Evolutionary conservation across 2,113 vertebrate genomes (phyloP).

Genomic region (Diadophis punctatus): DNA sequence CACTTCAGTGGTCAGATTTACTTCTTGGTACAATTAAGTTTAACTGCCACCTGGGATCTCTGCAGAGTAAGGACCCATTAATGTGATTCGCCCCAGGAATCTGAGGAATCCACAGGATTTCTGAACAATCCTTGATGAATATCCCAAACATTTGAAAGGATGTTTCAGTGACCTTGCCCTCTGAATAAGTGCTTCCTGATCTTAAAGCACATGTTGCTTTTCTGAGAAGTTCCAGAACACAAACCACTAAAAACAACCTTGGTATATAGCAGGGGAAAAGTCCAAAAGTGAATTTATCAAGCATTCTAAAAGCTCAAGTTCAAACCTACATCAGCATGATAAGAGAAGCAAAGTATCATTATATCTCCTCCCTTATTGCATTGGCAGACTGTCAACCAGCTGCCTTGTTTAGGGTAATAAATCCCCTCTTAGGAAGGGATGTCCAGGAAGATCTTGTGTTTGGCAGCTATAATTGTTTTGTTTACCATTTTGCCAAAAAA

Average conservation of each 20-base stretch:
- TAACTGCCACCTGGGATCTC: background rate
- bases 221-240: background rate
- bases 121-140: background rate
- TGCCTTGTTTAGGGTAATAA: background rate
- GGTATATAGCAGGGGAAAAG: background rate
- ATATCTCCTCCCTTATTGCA: background rate
- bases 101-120: background rate
- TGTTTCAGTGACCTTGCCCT: background rate
- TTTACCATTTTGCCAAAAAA: background rate
- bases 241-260: background rate
- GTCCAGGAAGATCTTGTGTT: background rate
- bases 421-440: background rate
- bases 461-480: background rate
- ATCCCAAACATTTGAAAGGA: background rate
- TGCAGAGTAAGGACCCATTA: background rate
- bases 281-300: background rate
- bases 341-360: background rate
- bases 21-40: background rate
- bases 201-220: background rate
- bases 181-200: background rate
- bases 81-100: background rate
- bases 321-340: background rate
- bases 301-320: background rate
- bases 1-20: background rate
- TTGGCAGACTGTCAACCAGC: background rate